phyloP scores from a whole-genome alignment of 2,888 invertebrate species.

The Platycnemis pennipes region DNA sequence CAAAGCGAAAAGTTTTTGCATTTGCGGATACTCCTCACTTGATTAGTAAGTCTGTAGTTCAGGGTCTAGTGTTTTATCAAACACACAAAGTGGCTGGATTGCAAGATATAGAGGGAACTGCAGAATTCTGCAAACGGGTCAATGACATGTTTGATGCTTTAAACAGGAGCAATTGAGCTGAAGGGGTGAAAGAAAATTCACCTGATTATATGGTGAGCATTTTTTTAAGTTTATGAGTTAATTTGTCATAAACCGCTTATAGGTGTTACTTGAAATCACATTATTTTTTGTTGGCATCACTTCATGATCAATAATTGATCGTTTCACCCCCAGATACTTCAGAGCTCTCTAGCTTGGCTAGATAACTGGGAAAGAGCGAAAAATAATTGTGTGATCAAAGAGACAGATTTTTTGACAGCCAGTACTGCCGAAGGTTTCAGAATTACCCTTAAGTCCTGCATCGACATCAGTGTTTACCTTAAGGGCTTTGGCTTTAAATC shows the following conservation, averaged over 20 bases:
- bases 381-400: background rate
- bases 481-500: background rate
- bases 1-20: background rate
- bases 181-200: background rate
- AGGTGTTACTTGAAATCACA: background rate
- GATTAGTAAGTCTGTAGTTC: conserved; percentile 16
- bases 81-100: background rate
- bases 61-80: background rate
- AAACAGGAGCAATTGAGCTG: background rate
- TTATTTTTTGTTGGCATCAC: background rate
- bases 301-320: background rate
- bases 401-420: background rate
- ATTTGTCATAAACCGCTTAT: background rate
- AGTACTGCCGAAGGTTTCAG: background rate
- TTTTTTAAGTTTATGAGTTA: background rate
- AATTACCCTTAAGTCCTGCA: background rate
- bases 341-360: background rate
- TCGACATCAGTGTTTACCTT: background rate
- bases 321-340: background rate
- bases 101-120: background rate
- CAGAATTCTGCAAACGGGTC: background rate
- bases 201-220: background rate
- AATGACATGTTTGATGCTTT: conserved; percentile 36
- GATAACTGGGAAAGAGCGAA: background rate
- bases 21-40: conserved; percentile 30